Evolutionary conservation across 2,797 vertebrate species (phyloP).

Genomic region (Eremophila alpestris): DNA sequence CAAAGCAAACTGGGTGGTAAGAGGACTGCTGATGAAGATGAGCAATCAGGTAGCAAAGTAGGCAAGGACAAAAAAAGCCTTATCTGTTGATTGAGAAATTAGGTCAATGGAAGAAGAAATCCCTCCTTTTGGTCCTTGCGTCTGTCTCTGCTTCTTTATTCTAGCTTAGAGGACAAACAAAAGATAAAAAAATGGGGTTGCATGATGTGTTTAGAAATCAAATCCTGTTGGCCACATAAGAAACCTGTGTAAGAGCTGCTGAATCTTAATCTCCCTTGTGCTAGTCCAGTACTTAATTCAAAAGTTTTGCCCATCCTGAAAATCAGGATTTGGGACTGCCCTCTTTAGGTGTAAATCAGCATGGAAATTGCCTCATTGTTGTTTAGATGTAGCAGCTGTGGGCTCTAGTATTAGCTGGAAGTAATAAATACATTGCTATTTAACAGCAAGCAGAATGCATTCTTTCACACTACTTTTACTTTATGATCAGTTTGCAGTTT

Average conservation of each 20-base stretch:
- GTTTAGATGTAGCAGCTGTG: background rate
- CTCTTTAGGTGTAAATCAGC: background rate
- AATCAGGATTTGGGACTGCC: background rate
- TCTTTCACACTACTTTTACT: background rate
- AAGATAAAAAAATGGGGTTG: background rate
- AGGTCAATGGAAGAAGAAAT: background rate
- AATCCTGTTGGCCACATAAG: background rate
- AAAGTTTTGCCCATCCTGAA: slow-evolving; percentile 19
- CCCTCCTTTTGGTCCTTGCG: background rate
- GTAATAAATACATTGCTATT: background rate
- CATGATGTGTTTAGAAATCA: background rate
- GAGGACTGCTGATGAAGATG: background rate
- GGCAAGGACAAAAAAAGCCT: background rate
- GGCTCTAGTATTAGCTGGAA: background rate
- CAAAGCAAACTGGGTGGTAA: background rate
- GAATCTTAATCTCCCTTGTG: background rate
- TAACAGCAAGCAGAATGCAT: background rate
- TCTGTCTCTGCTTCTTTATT: background rate
- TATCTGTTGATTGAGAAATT: background rate
- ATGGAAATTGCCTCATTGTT: background rate
- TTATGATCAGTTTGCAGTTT: background rate
- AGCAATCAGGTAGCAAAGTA: background rate
- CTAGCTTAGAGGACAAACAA: background rate
- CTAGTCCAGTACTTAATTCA: background rate
- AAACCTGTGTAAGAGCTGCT: background rate